A percentile compares a stretch with the other conserved stretches of the same genome.
phyloP scores from a whole-genome alignment of 1,140 invertebrate genomes.

The Tenebrio molitor region DNA sequence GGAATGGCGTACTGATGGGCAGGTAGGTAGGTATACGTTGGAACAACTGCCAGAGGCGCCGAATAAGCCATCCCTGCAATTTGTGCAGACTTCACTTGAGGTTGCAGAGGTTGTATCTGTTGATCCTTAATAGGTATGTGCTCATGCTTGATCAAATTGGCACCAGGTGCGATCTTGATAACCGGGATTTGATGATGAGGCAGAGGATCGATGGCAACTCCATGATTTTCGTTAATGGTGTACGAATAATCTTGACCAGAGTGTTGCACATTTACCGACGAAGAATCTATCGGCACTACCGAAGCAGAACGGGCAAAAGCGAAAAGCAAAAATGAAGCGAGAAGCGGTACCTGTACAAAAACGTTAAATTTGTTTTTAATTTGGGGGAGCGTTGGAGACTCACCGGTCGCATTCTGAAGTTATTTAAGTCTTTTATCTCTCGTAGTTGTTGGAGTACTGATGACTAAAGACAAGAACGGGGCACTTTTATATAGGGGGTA shows the following conservation, averaged over 20 bases:
- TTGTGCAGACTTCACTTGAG: neutral
- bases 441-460: conserved; percentile 21
- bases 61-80: conserved; percentile 29
- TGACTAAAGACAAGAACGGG: conserved; percentile 21
- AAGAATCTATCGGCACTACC: conserved; percentile 47
- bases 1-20: conserved; percentile 40
- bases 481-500: conserved; percentile 43
- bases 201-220: conserved; percentile 24
- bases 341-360: conserved; percentile 11
- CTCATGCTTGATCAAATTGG: neutral
- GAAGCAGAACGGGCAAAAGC: conserved; percentile 13
- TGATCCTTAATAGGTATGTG: conserved; percentile 10
- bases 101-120: conserved; percentile 22
- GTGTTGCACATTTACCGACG: conserved; percentile 50
- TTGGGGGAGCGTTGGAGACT: neutral
- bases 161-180: conserved; percentile 17
- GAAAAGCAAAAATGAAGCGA: conserved; percentile 25
- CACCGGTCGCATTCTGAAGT: conserved; percentile 5
- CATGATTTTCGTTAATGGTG: conserved; percentile 50
- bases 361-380: neutral
- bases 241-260: conserved; percentile 55
- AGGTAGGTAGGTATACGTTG: conserved; percentile 32
- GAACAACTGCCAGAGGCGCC: conserved; percentile 6
- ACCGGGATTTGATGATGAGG: conserved; percentile 12
- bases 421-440: conserved; percentile 42